Conservation (phyloP, 2,113 vertebrate genomes). For the Oncorhynchus mykiss region DNA sequence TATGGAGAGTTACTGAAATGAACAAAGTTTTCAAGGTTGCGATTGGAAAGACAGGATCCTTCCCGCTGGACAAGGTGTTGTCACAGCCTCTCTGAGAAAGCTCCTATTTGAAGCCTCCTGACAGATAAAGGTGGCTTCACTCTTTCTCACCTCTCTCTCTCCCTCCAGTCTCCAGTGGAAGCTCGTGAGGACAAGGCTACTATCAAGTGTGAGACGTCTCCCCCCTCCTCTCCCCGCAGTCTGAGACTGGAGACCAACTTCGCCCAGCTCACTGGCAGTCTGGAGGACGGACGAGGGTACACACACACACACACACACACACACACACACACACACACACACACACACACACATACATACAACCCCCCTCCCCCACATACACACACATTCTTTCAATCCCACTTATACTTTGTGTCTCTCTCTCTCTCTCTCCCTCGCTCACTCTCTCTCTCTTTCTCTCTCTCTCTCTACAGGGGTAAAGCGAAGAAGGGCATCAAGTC, state of each 20-base stretch:
- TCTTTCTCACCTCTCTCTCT: not conserved
- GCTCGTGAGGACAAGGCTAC: constrained; percentile 93
- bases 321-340: too few relatives aligned
- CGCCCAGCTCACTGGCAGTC: constrained; percentile 82
- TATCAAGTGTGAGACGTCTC: constrained; percentile 97
- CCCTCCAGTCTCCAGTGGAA: constrained; percentile 87
- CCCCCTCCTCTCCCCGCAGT: constrained; percentile 90
- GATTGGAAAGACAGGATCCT: too few relatives aligned
- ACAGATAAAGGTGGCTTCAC: too few relatives aligned
- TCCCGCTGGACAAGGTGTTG: too few relatives aligned
- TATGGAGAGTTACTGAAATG: too few relatives aligned
- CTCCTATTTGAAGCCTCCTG: too few relatives aligned
- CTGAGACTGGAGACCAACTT: constrained; percentile 90
- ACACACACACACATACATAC: not conserved
- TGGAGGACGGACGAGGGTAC: constrained; percentile 91
- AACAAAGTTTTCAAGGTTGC: not conserved
- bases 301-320: too few relatives aligned
- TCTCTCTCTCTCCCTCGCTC: too few relatives aligned
- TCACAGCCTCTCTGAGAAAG: too few relatives aligned
- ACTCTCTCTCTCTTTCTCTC: too few relatives aligned
- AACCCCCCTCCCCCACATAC: too few relatives aligned
- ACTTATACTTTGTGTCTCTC: not conserved
- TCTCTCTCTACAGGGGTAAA: constrained; percentile 79
- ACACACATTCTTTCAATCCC: not conserved
- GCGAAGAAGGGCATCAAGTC: constrained; percentile 97